These are phyloP conservation scores for Trichonephila clavipes DNA, from an alignment of 1,140 invertebrate genomes.

Conservation along the genomic window DNA sequence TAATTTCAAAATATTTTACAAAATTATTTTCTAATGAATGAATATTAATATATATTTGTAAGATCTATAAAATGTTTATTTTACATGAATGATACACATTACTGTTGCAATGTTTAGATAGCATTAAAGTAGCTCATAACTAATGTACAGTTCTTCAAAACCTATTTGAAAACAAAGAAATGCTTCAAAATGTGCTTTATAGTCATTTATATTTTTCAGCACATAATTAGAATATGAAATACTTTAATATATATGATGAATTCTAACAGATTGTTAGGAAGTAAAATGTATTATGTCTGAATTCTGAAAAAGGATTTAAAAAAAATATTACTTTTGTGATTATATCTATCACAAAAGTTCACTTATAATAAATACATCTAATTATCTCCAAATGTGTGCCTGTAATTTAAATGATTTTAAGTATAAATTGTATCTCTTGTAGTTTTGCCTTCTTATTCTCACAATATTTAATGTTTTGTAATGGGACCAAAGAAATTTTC, in stretches of 20 bases:
- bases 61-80: background rate
- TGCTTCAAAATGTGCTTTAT: background rate
- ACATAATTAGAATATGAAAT: background rate
- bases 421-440: background rate
- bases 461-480: slow-evolving; percentile 9
- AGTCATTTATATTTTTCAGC: slow-evolving; percentile 7
- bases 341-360: background rate
- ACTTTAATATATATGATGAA: background rate
- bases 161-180: background rate
- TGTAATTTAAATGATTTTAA: background rate
- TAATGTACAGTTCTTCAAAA: background rate
- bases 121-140: background rate
- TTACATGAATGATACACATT: background rate
- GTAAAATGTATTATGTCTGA: too few relatives aligned
- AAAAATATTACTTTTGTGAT: background rate
- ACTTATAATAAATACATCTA: background rate
- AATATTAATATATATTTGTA: background rate
- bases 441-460: background rate
- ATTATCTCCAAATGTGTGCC: background rate
- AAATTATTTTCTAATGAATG: background rate
- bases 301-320: too few relatives aligned
- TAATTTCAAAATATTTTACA: slow-evolving; percentile 2
- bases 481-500: background rate
- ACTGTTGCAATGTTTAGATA: background rate
- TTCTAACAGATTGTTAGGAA: background rate